Base-by-base conservation (phyloP, 2,797 vertebrate genomes). In the Chelmon rostratus region DNA sequence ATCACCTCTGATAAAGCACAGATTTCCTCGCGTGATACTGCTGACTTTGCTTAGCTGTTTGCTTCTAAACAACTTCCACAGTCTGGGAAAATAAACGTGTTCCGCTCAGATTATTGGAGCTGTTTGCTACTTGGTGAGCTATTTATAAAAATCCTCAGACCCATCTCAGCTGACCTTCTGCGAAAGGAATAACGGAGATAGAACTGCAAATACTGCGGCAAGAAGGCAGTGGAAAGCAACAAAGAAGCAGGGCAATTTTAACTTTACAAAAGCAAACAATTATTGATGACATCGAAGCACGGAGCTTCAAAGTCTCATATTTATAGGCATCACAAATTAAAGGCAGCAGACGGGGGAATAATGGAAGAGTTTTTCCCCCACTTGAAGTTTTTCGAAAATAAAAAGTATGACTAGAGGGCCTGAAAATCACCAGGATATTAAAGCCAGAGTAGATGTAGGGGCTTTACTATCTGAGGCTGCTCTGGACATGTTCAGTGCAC, bases 301-400 rank as follows among this genome's bases (percentile, higher is more conserved):
- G 9, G 57, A 57, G 69, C 82, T 83, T 87, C 84, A 87, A 87
- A 90, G 73, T 42, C 15, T 81, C 63, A 83, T 89, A 89, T 91
- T 90, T 83, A 79, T 82, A 89, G 77, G 61, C 52, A 35, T 53
- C 54, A 23, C 66, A 88, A 65, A 81, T 78, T 81, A 83, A 67
- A 71, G 76, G 72, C 54, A 73, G 82, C 65, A 61, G 68, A 56
- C 19, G 10, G 73, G 54, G 28, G 71, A 79, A 68, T 42, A 82
- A 68, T 50, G 23, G 54, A 81, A 63, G n/a, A 68, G n/a, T 53
- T 42, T 70, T 61, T 65, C 50, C 23, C 5, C n/a, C 15, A 62
- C 40, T 75, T 78, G 33, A 77, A 81, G 46, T 68, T 77, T 73
- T 73, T 75, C 6, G 1, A 47, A 84, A 90, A 87, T 68, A 89